Evolutionary conservation across 1,140 invertebrate species (phyloP), one percentile per base, ranked within the genome.

Genomic region (Formica selysi): DNA sequence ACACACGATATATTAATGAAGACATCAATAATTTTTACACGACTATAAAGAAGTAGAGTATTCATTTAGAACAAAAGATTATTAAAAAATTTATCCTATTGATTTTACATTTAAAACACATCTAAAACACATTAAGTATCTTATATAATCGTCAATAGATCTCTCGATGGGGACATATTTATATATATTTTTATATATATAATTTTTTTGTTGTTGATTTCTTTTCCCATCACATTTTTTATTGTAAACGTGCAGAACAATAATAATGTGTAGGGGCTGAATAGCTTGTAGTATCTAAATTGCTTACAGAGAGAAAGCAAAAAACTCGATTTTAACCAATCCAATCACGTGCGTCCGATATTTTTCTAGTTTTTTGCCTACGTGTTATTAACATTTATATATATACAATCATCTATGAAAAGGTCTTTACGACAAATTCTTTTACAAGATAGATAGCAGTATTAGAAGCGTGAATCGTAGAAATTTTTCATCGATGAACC

Each of bases 401-500:
- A 90, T 76, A 48, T 51, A 51, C 4, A 11, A 48, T 13, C 13
- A 44, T 51, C 29, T 22, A 59, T 22, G 4, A 54, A 19, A 41
- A 59, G n/a, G 36, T 38, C 62, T 32, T 64, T 85, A 85, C 10
- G 62, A 73, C 65, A 48, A 51, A 51, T 51, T 4, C 16, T 51
- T 51, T 51, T 51, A 13, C 16, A 51, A 51, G 16, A 48, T 16
- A 48, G 13, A 51, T 6, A 51, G 48, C 38, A 76, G 26, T 11
- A 87, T 81, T 62, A 51, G 32, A 48, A 36, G 6, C 78, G 7
- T 16, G 0, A 73, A 16, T 13, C 48, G 32, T 19, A 62, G 67
- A 54, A 19, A 62, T 83, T 81, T 38, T 44, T 65, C 70, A 5
- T 38, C n/a, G 44, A 54, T 48, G 19, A 78, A 85, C 5, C 10